phyloP scores from a whole-genome alignment of 2,888 invertebrate species.

The Hydroisotoma schaefferi region DNA sequence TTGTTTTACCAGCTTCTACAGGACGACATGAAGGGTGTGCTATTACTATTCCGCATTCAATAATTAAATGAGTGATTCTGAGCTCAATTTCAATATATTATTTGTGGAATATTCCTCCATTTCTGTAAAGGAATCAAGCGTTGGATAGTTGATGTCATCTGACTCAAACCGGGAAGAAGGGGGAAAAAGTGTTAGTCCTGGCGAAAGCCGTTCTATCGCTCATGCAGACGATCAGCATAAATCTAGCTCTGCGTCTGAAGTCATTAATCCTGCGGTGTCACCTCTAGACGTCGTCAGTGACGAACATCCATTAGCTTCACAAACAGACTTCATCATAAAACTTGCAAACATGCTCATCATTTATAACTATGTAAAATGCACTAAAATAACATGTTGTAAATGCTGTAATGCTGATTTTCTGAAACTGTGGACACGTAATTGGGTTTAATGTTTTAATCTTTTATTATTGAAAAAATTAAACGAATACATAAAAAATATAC shows the following conservation, averaged over 20 bases:
- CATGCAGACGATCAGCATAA: constrained; percentile 66
- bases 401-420: no score
- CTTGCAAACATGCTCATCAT: no score
- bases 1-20: constrained; percentile 35
- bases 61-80: neutral
- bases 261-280: constrained; percentile 68
- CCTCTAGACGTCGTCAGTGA: constrained; percentile 54
- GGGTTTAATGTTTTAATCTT: no score
- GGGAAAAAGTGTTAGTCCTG: constrained; percentile 30
- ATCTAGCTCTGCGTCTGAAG: constrained; percentile 62
- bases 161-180: constrained; percentile 34
- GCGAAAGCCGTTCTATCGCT: constrained; percentile 35
- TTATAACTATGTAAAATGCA: no score
- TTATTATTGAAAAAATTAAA: no score
- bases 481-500: no score
- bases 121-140: constrained; percentile 13
- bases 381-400: no score
- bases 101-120: neutral
- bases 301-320: constrained; percentile 45
- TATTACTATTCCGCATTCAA: no score
- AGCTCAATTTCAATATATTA: neutral
- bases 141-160: constrained; percentile 19
- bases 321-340: no score
- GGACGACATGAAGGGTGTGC: constrained; percentile 41
- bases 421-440: no score